Evolutionary conservation across 37 sponge, comb jelly and placozoan species (phyloP), one percentile per base, ranked within the genome.

Genomic region (Aplysina aerophoba): DNA sequence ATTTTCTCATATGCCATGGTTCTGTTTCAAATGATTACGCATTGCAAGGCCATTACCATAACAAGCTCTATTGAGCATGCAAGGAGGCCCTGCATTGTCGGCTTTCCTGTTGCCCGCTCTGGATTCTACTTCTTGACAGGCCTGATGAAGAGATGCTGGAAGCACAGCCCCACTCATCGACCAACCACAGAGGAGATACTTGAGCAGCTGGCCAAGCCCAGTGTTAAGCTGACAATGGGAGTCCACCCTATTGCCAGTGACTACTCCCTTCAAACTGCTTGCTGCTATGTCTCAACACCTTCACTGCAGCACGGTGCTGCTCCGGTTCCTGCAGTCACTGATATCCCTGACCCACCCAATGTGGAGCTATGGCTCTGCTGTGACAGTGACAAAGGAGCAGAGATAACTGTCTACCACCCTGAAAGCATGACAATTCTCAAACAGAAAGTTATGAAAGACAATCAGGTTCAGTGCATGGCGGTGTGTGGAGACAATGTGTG

Each of bases 151-250:
- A 28, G 35, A 0, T 88, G 89, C 79, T 88, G 89, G 89, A 53
- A 75, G 33, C 38, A 54, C 6, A 63, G 58, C 36, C 84, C 84
- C 24, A 50, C 16, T 19, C 21, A 55, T 31, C 67, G 87, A 28
- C 87, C 87, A 53, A 71, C 15, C 1, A 86, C 78, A 24, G 72
- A 80, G 57, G 79, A 73, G 13, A 88, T 93, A 39, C 81, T 90
- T 17, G 65, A 81, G 30, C 56, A 79, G 17, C 35, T 93, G 38
- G 82, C 81, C 37, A 58, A 40, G 0, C 35, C 88, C 0, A 15
- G 79, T 30, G 74, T 83, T 36, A 88, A 93, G 88, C 81, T 83
- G 4, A 53, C 88, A 20, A 93, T 93, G 91, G 81, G 77, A 24
- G 88, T 93, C 13, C 50, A 65, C 24, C 85, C 90, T 11, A 79